A percentile compares a stretch with the other conserved stretches of the same genome.
Evolutionary conservation across 2,797 vertebrate genomes (phyloP).

Genomic region (Mormyrops attenuatus): DNA sequence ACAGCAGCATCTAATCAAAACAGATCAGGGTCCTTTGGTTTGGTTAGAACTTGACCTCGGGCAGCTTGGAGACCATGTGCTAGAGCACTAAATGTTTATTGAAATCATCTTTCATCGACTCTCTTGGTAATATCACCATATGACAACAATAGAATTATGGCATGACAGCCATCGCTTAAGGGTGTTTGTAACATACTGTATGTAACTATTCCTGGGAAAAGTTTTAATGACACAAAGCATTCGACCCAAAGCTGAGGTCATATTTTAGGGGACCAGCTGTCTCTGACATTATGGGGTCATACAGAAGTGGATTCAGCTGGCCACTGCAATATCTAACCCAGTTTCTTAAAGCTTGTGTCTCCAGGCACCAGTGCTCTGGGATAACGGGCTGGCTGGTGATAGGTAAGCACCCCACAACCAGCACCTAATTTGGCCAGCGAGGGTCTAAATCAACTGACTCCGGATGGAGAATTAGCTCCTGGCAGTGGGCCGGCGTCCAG

Average conservation of each 20-base stretch:
- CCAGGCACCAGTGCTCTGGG: not conserved
- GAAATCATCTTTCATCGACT: not conserved
- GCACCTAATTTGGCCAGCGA: constrained; percentile 20
- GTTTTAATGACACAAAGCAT: not conserved
- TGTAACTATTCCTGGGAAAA: not conserved
- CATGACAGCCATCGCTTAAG: not conserved
- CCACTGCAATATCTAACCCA: not conserved
- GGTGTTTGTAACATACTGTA: constrained; percentile 4
- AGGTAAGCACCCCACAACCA: not conserved
- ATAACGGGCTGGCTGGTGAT: not conserved
- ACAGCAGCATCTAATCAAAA: not conserved
- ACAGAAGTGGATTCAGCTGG: not conserved
- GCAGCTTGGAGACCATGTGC: not conserved
- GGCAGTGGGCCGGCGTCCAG: not conserved
- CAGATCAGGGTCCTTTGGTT: not conserved
- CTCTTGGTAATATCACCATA: not conserved
- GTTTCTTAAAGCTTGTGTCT: not conserved
- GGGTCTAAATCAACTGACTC: constrained; percentile 31
- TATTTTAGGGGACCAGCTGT: not conserved
- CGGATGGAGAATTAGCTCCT: not conserved
- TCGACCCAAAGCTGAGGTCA: constrained; percentile 3
- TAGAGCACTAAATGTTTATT: not conserved
- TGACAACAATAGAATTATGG: not conserved
- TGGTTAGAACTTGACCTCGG: not conserved
- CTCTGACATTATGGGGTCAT: not conserved